Evolutionary conservation across 2,797 vertebrate species (phyloP), one percentile per base, ranked within the genome.

Genomic region (Phyllotis vaccarum): DNA sequence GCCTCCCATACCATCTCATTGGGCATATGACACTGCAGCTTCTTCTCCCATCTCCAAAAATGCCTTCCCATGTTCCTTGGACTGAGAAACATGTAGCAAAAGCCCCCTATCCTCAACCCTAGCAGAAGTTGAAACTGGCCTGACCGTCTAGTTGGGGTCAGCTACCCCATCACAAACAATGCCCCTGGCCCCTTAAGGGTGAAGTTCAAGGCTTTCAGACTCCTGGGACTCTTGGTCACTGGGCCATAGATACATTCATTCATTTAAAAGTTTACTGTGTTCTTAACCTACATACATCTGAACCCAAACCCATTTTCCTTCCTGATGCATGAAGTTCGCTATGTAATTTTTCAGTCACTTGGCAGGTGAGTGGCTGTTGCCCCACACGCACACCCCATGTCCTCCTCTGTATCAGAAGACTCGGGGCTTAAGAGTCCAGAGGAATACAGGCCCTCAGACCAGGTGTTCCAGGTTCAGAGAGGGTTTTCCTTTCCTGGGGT

Each of bases 371-470:
- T 58, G 62, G 13, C 66, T 37, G 8, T 34, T 3, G 0, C 10
- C 31, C 21, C 6, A 14, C 5, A 5, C 31, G 17, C 6, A 14
- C 5, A 5, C 3, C 49, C 0, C 3, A 29, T 1, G 29, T 1
- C 54, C 3, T 52, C 22, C 62, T 58, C 62, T 31, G 10, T 1
- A 46, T 3, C 0, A 22, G 66, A 2, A 0, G 85, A 34, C 22
- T 54, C 66, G n/a, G 86, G 86, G 46, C 46, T 49, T 49, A 49
- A 49, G 24, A 9, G 0, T 19, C 31, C 75, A 49, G 86, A 5
- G 64, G 17, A 34, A 31, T 11, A 22, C 29, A 66, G 60, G 29
- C 8, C 7, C 14, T 31, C 49, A 64, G 60, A 13, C 29, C 82
- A 86, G n/a, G 43, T 1, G 10, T 6, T 29, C 66, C 16, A 6